These are phyloP conservation scores for Laspeyria flexula DNA, from an alignment of 2,888 invertebrate species.

Conservation along the genomic window DNA sequence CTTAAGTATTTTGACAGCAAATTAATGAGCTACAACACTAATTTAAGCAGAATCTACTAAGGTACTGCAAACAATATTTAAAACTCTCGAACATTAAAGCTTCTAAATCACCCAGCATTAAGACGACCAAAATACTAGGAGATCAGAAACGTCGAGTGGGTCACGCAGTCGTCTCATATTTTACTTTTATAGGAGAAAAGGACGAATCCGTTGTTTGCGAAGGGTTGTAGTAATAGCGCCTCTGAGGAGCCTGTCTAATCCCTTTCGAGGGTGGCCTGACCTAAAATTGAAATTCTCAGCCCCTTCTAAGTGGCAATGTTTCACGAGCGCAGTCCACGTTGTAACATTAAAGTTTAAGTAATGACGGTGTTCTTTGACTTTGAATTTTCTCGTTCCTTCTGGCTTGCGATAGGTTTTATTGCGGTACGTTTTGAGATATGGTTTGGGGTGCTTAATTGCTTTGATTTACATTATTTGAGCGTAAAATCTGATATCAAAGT, in stretches of 20 bases:
- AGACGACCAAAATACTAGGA: slow-evolving; percentile 43
- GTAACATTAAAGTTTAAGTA: slow-evolving; percentile 64
- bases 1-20: not conserved
- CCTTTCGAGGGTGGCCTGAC: slow-evolving; percentile 56
- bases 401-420: slow-evolving; percentile 45
- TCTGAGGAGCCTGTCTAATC: slow-evolving; percentile 56
- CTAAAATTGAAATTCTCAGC: slow-evolving; percentile 69
- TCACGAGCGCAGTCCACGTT: slow-evolving; percentile 50
- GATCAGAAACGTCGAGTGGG: slow-evolving; percentile 47
- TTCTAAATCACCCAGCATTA: slow-evolving; percentile 31
- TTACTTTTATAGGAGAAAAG: slow-evolving; percentile 63
- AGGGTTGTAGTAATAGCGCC: slow-evolving; percentile 58
- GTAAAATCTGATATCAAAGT: slow-evolving; percentile 4
- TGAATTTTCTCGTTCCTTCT: slow-evolving; percentile 48
- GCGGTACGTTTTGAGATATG: slow-evolving; percentile 48
- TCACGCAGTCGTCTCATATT: slow-evolving; percentile 57
- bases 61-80: not conserved
- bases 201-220: slow-evolving; percentile 63
- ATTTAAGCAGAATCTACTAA: not conserved
- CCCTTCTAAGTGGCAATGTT: slow-evolving; percentile 62
- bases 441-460: slow-evolving; percentile 36
- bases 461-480: slow-evolving; percentile 25
- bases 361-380: slow-evolving; percentile 53
- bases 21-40: too few relatives aligned
- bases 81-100: slow-evolving; percentile 10